Conservation (phyloP, 2,113 vertebrate species). For the Hydrochoerus hydrochaeris region DNA sequence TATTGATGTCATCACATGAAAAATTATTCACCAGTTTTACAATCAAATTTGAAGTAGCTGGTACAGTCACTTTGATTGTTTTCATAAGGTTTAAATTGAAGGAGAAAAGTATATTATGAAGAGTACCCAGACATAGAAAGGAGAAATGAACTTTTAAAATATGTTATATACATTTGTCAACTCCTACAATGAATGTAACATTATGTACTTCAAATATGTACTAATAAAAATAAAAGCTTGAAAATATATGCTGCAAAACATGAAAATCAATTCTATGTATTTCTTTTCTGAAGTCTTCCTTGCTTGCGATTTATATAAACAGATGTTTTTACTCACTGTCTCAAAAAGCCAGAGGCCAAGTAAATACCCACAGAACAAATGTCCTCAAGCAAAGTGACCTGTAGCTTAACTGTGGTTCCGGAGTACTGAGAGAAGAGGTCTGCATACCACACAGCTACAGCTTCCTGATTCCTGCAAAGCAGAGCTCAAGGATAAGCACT, state of each 20-base stretch:
- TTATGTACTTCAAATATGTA: neutral
- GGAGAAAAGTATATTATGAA: neutral
- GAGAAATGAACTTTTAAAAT: neutral
- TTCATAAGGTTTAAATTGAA: neutral
- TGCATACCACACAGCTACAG: neutral
- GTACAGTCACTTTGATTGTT: neutral
- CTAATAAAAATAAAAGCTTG: neutral
- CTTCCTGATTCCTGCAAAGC: too few relatives aligned
- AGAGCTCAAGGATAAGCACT: neutral
- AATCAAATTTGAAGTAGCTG: constrained; percentile 11
- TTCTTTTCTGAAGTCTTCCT: neutral
- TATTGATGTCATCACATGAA: neutral
- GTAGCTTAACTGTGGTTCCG: neutral
- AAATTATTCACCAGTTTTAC: neutral
- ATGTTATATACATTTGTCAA: neutral
- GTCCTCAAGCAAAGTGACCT: neutral
- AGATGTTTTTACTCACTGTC: neutral
- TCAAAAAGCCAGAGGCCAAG: too few relatives aligned
- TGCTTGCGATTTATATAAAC: neutral
- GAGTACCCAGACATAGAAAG: neutral
- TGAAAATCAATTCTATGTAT: neutral
- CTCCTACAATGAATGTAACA: neutral
- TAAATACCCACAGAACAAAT: neutral
- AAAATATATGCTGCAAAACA: neutral
- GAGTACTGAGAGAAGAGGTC: fast-evolving